A percentile compares a stretch with the other conserved stretches of the same genome.
Evolutionary conservation across 2,888 invertebrate genomes (phyloP).

Genomic region (Mystacides longicornis): DNA sequence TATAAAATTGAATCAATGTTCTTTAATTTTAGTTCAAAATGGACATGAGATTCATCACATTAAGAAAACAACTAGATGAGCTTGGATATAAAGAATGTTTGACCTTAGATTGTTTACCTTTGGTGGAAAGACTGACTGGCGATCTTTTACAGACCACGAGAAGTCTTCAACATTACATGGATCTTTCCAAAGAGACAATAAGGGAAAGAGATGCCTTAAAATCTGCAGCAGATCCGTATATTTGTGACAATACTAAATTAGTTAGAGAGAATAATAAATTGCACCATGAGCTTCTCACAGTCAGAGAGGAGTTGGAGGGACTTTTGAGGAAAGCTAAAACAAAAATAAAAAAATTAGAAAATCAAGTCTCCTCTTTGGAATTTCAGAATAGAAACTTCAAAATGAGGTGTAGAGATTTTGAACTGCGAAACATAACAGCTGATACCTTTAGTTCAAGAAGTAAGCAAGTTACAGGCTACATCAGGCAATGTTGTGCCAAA

Average conservation of each 20-base stretch:
- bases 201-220: slow-evolving; percentile 64
- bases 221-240: slow-evolving; percentile 68
- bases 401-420: slow-evolving; percentile 41
- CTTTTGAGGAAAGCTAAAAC: slow-evolving; percentile 52
- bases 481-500: slow-evolving; percentile 4
- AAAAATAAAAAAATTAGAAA: slow-evolving; percentile 54
- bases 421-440: slow-evolving; percentile 43
- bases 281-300: slow-evolving; percentile 57
- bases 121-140: slow-evolving; percentile 72
- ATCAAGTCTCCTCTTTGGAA: slow-evolving; percentile 53
- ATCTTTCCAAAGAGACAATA: slow-evolving; percentile 60
- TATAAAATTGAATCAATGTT: too few relatives aligned
- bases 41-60: slow-evolving; percentile 19
- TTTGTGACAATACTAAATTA: slow-evolving; percentile 70
- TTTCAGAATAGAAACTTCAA: slow-evolving; percentile 39
- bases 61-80: slow-evolving; percentile 65
- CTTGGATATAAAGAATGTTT: slow-evolving; percentile 75
- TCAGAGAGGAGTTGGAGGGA: slow-evolving; percentile 58
- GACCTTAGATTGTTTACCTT: slow-evolving; percentile 66
- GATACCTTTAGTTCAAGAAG: slow-evolving; percentile 42
- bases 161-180: slow-evolving; percentile 76
- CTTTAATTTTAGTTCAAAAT: too few relatives aligned
- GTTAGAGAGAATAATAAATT: slow-evolving; percentile 69
- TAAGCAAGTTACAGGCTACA: slow-evolving; percentile 31
- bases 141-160: slow-evolving; percentile 85